These are phyloP conservation scores for Formica selysi DNA, from an alignment of 1,140 invertebrate species.

Conservation along the genomic window DNA sequence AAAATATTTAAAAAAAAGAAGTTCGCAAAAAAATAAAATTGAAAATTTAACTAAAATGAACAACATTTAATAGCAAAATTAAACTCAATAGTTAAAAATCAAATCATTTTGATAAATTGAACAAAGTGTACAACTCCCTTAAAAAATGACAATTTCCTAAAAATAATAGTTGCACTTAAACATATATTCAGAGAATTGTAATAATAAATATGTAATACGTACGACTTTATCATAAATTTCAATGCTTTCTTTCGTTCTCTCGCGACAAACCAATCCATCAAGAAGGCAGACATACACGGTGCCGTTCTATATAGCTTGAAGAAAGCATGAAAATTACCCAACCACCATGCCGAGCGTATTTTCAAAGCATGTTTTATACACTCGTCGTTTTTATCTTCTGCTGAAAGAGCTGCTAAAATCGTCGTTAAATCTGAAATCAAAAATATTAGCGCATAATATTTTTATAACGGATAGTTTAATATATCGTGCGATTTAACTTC, in stretches of 20 bases:
- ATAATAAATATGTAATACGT: constrained; percentile 87
- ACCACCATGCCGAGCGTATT: constrained; percentile 95
- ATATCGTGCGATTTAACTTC: neutral
- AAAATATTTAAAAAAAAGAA: neutral
- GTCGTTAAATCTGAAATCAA: constrained; percentile 95
- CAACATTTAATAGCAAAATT: constrained; percentile 11
- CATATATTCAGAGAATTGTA: constrained; percentile 14
- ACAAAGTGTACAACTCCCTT: neutral
- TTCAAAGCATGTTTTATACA: constrained; percentile 95
- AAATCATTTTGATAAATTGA: neutral
- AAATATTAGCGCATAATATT: constrained; percentile 16
- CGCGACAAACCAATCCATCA: constrained; percentile 99
- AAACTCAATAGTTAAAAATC: constrained; percentile 11
- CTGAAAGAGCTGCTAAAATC: constrained; percentile 92
- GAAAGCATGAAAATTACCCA: constrained; percentile 96
- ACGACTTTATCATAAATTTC: constrained; percentile 97
- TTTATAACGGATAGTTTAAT: constrained; percentile 29
- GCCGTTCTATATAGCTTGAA: constrained; percentile 95
- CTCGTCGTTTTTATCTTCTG: constrained; percentile 93
- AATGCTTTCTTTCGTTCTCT: constrained; percentile 96
- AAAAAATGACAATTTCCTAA: constrained; percentile 19
- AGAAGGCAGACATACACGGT: constrained; percentile 97
- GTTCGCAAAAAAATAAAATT: neutral
- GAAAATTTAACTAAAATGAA: neutral
- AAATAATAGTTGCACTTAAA: constrained; percentile 2